A percentile compares a stretch with the other conserved stretches of the same genome.
phyloP scores from a whole-genome alignment of 2,113 vertebrate genomes.

The Chaetodon auriga region DNA sequence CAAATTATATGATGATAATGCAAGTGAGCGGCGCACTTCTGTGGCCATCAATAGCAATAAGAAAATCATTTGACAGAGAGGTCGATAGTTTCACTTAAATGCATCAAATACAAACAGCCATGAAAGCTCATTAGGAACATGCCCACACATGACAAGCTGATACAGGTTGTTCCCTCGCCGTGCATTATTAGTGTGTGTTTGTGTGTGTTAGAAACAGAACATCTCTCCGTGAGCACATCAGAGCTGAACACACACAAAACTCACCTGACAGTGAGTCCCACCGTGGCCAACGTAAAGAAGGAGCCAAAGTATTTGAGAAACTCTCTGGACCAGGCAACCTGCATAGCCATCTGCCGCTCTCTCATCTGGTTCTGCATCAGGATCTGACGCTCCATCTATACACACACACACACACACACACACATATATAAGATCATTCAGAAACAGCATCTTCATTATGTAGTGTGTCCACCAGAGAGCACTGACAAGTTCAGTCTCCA shows the following conservation, averaged over 20 bases:
- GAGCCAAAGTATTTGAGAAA: slow-evolving; percentile 90
- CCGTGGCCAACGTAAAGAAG: slow-evolving; percentile 84
- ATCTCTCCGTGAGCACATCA: neutral
- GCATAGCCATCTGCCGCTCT: slow-evolving; percentile 91
- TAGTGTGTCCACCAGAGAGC: slow-evolving; percentile 10
- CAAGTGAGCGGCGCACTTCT: no score
- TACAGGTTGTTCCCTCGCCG: neutral
- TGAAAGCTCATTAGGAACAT: no score
- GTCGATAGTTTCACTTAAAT: no score
- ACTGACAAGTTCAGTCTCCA: neutral
- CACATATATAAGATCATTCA: neutral
- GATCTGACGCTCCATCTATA: slow-evolving; percentile 92
- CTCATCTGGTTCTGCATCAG: slow-evolving; percentile 93
- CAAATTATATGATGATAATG: no score
- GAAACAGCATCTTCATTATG: neutral
- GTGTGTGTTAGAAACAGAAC: neutral
- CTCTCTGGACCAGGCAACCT: slow-evolving; percentile 91
- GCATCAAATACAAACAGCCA: no score
- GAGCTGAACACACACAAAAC: neutral
- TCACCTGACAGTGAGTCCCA: slow-evolving; percentile 87
- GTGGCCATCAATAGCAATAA: no score
- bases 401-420: neutral
- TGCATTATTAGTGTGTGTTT: neutral
- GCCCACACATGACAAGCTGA: neutral
- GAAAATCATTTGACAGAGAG: no score